Conservation (phyloP, 2,113 vertebrate species). For the Herpailurus yagouaroundi region DNA sequence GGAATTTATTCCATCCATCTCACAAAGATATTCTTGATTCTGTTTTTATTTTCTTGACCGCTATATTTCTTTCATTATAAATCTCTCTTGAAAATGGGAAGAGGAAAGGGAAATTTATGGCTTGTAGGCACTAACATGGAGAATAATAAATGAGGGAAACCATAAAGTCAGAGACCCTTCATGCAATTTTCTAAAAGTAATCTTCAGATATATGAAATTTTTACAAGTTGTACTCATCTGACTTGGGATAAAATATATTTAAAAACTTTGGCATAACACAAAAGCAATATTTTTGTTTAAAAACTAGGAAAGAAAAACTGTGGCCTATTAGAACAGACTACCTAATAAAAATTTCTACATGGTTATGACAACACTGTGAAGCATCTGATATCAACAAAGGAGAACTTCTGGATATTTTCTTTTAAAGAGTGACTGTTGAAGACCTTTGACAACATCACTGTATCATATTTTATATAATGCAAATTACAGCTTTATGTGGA, state of each 20-base stretch:
- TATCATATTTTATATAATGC: background rate
- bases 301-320: background rate
- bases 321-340: background rate
- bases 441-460: background rate
- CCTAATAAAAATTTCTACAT: background rate
- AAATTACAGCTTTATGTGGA: too few species aligned
- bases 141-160: background rate
- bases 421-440: background rate
- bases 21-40: conserved; percentile 14
- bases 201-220: background rate
- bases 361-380: background rate
- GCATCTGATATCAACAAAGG: background rate
- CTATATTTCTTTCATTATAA: conserved; percentile 1
- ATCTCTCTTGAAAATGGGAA: background rate
- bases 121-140: background rate
- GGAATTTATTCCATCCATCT: conserved; percentile 25
- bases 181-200: conserved; percentile 28
- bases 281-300: conserved; percentile 10
- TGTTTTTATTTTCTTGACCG: conserved; percentile 23
- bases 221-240: conserved; percentile 34
- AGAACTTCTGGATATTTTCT: background rate
- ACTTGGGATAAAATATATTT: background rate
- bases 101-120: background rate
- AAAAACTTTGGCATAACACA: conserved; percentile 18
- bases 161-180: background rate